phyloP scores from a whole-genome alignment of 2,888 invertebrate species.

The Sphaeridia pumilis region DNA sequence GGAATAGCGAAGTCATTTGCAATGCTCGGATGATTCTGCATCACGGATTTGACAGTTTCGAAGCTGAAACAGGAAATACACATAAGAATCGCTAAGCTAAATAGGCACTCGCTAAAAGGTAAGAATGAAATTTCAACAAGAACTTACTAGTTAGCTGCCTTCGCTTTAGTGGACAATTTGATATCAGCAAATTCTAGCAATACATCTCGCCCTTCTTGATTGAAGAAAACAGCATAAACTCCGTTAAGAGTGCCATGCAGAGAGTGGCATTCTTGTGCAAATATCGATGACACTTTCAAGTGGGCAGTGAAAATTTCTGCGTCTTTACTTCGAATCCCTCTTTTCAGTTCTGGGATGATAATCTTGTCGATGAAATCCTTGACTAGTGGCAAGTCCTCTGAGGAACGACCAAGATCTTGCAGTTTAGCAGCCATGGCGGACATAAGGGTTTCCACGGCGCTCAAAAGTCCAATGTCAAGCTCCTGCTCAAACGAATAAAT shows the following conservation, averaged over 20 bases:
- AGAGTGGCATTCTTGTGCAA: slow-evolving; percentile 1
- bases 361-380: slow-evolving; percentile 1
- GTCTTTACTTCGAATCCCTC: slow-evolving; percentile 5
- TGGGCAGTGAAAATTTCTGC: slow-evolving; percentile 6
- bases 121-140: no score
- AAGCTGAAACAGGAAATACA: background rate
- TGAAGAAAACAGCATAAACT: slow-evolving; percentile 1
- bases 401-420: background rate
- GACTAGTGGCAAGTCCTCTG: background rate
- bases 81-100: background rate
- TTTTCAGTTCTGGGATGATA: slow-evolving; percentile 6
- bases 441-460: slow-evolving; percentile 1
- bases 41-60: background rate
- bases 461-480: slow-evolving; percentile 7
- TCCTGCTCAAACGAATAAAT: slow-evolving; percentile 1
- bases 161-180: slow-evolving; percentile 2
- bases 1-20: slow-evolving; percentile 8
- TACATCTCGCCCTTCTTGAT: slow-evolving; percentile 2
- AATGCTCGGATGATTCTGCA: slow-evolving; percentile 6
- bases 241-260: slow-evolving; percentile 10
- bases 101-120: no score
- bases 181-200: slow-evolving; percentile 8
- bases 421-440: slow-evolving; percentile 2
- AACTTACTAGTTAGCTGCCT: slow-evolving; percentile 12
- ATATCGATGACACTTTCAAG: slow-evolving; percentile 3